Evolutionary conservation across 2,113 vertebrate species (phyloP), one percentile per base, ranked within the genome.

Genomic region (Notothenia rossii): DNA sequence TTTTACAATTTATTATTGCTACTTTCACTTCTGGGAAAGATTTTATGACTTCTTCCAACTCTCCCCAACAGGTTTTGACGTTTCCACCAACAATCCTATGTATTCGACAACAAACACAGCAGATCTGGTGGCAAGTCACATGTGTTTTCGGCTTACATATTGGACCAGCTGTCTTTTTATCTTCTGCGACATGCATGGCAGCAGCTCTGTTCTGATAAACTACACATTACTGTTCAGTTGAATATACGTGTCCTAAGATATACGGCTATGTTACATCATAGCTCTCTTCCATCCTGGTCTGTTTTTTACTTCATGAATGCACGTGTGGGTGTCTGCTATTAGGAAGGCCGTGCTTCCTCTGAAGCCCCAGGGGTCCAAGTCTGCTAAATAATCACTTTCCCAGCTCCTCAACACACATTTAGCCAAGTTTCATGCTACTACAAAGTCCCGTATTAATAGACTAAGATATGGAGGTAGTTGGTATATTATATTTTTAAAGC

Each of bases 361-460:
- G 7, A 58, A 75, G 17, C 50, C 77, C 55, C 55, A 13, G 65
- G 70, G 82, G 75, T 84, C 72, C 63, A 36, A 5, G 14, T 74
- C 81, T 67, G 65, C 74, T 22, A 59, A 79, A 73, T 87, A 60
- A 91, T 87, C 67, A 72, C 82, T 80, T 91, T 86, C 55, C 77
- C 81, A 83, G 79, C 50, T 18, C 14, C 11, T 33, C n/a, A n/a
- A 43, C 12, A 15, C 33, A 61, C 51, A 40, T 59, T 3, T 5
- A 62, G 59, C 15, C 18, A 77, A 7, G 8, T 46, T 72, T 22
- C 22, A 64, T 68, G 25, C 29, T 45, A 22, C 25, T 15, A 14
- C 12, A 61, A 56, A 56, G 20, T 49, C 29, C 40, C 25, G 9
- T 46, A 43, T 48, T 1, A 0, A 25, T 51, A 20, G 15, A 77